Percentiles rank a stretch among this genome's conserved stretches.
Conservation (phyloP, 1,140 invertebrate species). For the Heliconius hewitsoni region DNA sequence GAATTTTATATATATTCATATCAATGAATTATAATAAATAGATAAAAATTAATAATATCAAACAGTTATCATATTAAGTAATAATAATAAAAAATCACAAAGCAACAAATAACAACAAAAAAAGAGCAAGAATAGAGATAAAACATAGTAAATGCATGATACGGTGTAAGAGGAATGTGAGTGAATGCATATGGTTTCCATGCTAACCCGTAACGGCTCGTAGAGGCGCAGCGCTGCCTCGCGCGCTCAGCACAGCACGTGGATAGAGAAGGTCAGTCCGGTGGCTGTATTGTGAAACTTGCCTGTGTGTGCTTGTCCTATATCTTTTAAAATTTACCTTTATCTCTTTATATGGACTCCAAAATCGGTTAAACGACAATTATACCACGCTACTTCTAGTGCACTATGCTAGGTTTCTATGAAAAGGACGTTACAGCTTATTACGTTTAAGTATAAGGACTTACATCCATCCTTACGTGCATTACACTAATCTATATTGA, state of each 20-base stretch:
- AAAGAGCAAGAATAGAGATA: neutral
- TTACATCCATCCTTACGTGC: too few relatives aligned
- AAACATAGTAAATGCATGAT: slow-evolving; percentile 11
- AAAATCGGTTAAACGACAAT: neutral
- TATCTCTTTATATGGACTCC: neutral
- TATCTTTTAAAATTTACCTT: neutral
- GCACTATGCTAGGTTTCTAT: too few relatives aligned
- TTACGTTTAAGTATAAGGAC: too few relatives aligned
- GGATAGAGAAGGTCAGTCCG: slow-evolving; percentile 89
- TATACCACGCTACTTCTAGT: neutral
- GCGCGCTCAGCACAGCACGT: slow-evolving; percentile 80
- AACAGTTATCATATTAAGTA: neutral
- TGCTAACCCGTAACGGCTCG: slow-evolving; percentile 78
- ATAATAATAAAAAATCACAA: neutral
- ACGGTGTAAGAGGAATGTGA: slow-evolving; percentile 50
- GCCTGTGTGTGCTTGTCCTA: slow-evolving; percentile 13
- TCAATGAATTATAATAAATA: too few relatives aligned
- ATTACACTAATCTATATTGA: too few relatives aligned
- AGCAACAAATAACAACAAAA: neutral
- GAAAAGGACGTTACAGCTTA: too few relatives aligned
- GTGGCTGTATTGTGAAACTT: slow-evolving; percentile 13
- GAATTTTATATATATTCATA: too few relatives aligned
- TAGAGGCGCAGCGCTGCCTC: slow-evolving; percentile 73
- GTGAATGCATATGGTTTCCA: slow-evolving; percentile 77
- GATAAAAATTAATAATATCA: neutral